Conservation (phyloP, 37 sponge, comb jelly and placozoan species). For the Beroe ovata region DNA sequence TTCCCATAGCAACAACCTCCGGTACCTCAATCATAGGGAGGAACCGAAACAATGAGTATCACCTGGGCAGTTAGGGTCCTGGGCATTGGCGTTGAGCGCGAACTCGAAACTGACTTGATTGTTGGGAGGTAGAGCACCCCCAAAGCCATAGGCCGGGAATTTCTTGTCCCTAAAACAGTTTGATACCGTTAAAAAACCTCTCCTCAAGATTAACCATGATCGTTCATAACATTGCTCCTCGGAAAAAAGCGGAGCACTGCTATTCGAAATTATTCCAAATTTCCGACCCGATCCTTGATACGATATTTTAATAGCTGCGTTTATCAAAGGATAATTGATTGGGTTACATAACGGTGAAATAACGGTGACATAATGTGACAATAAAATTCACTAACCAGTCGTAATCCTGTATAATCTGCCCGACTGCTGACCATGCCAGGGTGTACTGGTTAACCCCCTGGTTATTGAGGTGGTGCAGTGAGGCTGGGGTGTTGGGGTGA, state of each 20-base stretch:
- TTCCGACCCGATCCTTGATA: too few species aligned
- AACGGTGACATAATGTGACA: background rate
- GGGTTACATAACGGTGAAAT: background rate
- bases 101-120: slow-evolving; percentile 66
- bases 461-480: slow-evolving; percentile 59
- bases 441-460: slow-evolving; percentile 67
- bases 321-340: background rate
- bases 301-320: background rate
- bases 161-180: slow-evolving; percentile 67
- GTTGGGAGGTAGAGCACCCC: slow-evolving; percentile 64
- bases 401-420: slow-evolving; percentile 56
- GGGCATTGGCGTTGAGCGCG: slow-evolving; percentile 59
- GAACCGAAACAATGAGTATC: too few species aligned
- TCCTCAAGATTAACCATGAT: too few species aligned
- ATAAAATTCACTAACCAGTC: slow-evolving; percentile 24
- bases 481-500: slow-evolving; percentile 42
- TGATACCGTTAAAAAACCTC: too few species aligned
- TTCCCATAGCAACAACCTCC: background rate
- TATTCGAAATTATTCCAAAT: too few species aligned
- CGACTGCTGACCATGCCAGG: slow-evolving; percentile 58
- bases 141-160: slow-evolving; percentile 68
- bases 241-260: too few species aligned
- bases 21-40: too few species aligned
- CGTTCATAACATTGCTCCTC: too few species aligned
- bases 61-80: slow-evolving; percentile 61